phyloP scores from a whole-genome alignment of 2,113 vertebrate genomes.

The Platanista minor region DNA sequence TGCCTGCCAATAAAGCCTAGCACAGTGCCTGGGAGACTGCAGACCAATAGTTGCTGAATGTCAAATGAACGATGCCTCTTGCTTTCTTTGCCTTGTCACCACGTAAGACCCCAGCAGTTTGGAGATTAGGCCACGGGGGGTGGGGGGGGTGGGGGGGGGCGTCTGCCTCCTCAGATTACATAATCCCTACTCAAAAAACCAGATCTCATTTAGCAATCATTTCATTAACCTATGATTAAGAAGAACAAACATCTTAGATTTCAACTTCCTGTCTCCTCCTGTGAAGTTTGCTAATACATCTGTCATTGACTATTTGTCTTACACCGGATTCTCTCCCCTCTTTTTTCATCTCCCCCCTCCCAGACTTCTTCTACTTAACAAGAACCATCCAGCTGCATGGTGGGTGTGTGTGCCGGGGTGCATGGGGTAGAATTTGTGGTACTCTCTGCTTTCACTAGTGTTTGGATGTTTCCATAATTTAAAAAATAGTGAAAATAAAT shows the following conservation, averaged over 20 bases:
- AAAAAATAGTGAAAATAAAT: not conserved
- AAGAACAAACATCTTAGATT: constrained; percentile 53
- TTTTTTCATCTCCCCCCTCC: not conserved
- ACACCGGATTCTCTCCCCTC: not conserved
- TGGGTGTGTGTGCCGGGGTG: fast-evolving
- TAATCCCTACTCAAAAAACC: constrained; percentile 49
- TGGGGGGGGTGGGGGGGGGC: too few relatives aligned
- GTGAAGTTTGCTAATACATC: not conserved
- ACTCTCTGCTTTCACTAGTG: not conserved
- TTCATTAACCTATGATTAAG: constrained; percentile 51
- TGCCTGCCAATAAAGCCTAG: not conserved
- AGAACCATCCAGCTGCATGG: not conserved
- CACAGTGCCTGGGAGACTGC: not conserved
- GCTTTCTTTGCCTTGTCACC: not conserved
- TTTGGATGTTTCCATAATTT: not conserved
- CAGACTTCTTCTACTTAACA: not conserved
- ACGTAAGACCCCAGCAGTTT: not conserved
- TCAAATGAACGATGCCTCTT: not conserved
- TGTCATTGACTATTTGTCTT: not conserved
- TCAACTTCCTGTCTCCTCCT: constrained; percentile 31
- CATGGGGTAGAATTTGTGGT: not conserved
- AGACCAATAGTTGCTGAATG: not conserved
- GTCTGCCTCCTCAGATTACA: constrained; percentile 47
- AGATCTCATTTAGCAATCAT: constrained; percentile 45
- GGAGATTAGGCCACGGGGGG: constrained; percentile 24